Evolutionary conservation across 2,113 vertebrate species (phyloP).

Genomic region (Sebastes fasciatus): DNA sequence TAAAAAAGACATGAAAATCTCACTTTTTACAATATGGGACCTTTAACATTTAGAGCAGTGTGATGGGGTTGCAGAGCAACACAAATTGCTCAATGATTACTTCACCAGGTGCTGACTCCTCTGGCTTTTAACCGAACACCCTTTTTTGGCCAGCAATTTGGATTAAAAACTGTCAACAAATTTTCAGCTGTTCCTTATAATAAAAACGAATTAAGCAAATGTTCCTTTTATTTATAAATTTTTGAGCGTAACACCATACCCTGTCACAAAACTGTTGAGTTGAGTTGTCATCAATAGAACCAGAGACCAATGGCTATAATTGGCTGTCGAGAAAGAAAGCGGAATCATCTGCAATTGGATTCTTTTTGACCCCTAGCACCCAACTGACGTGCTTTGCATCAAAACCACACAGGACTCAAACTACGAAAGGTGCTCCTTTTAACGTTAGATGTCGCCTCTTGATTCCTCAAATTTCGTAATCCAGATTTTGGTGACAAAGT

Average conservation of each 20-base stretch:
- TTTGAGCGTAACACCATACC: background rate
- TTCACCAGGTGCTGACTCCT: background rate
- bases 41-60: background rate
- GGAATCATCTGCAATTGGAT: background rate
- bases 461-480: background rate
- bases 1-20: no score
- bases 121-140: background rate
- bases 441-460: background rate
- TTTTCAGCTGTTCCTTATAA: background rate
- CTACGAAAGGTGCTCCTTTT: background rate
- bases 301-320: background rate
- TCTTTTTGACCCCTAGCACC: background rate
- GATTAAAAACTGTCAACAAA: background rate
- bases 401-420: background rate
- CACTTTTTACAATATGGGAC: no score
- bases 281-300: background rate
- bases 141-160: background rate
- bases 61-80: background rate
- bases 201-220: background rate
- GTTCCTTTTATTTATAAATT: background rate
- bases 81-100: background rate
- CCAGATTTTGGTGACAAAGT: background rate
- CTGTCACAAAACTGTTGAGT: background rate
- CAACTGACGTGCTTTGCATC: background rate
- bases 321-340: background rate